Evolutionary conservation across 2,888 invertebrate genomes (phyloP).

Genomic region (Tupiocoris notatus): DNA sequence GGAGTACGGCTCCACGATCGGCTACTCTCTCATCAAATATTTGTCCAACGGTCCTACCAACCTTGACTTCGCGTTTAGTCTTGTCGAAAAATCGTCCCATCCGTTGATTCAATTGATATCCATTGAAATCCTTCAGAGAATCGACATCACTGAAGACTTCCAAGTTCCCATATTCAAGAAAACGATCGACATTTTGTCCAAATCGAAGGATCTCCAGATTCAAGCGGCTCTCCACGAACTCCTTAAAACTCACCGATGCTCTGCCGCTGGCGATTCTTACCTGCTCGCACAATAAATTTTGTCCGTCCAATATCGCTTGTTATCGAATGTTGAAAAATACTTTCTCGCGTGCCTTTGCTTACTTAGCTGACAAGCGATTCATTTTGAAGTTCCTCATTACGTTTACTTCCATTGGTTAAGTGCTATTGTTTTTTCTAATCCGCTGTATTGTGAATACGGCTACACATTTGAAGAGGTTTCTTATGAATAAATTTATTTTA

Average conservation of each 20-base stretch:
- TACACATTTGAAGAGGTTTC: too few species aligned
- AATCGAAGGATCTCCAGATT: not conserved
- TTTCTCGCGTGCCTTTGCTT: too few species aligned
- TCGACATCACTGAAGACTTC: not conserved
- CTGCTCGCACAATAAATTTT: too few species aligned
- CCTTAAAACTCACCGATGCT: not conserved
- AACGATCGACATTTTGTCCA: not conserved
- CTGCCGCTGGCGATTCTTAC: too few species aligned
- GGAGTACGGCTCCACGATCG: not conserved
- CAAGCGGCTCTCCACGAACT: not conserved
- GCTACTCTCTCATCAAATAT: not conserved
- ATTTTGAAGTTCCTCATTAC: too few species aligned
- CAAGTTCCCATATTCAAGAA: not conserved
- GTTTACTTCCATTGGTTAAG: too few species aligned
- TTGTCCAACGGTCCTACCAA: not conserved
- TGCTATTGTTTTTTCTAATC: too few species aligned
- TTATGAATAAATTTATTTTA: too few species aligned
- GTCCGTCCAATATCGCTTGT: not conserved
- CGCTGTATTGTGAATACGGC: too few species aligned
- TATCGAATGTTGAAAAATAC: too few species aligned
- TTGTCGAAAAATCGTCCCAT: not conserved
- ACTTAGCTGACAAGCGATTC: too few species aligned
- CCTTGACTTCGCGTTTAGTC: not conserved
- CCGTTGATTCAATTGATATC: not conserved
- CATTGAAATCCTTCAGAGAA: not conserved